These are phyloP conservation scores for Drosophila aldrichi DNA, from an alignment of 2,888 invertebrate genomes.

Conservation along the genomic window DNA sequence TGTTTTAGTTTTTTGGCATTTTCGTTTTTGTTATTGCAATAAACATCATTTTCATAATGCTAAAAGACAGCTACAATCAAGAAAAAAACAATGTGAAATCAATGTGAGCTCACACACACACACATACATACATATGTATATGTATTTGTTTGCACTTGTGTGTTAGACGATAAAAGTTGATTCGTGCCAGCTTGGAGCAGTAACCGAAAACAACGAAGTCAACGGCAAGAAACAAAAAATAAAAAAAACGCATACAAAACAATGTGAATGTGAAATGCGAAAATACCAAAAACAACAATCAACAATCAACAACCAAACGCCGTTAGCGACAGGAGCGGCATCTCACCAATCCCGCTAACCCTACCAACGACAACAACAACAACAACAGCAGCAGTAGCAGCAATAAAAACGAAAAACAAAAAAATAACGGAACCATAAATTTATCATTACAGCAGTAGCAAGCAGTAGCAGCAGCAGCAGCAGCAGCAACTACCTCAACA, in stretches of 20 bases:
- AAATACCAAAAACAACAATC: slow-evolving; percentile 74
- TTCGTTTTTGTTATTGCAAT: slow-evolving; percentile 48
- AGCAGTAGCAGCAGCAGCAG: slow-evolving; percentile 12
- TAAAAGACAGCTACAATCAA: slow-evolving; percentile 48
- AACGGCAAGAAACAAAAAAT: slow-evolving; percentile 5
- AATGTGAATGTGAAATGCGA: slow-evolving; percentile 63
- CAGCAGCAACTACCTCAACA: slow-evolving; percentile 71
- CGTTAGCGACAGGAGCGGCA: slow-evolving; percentile 55
- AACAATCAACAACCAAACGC: slow-evolving; percentile 55
- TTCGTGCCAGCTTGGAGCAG: slow-evolving; percentile 70
- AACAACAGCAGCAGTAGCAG: slow-evolving; percentile 5
- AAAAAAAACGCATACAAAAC: slow-evolving; percentile 46
- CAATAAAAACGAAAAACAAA: slow-evolving; percentile 8
- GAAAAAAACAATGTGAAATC: slow-evolving; percentile 63
- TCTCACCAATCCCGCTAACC: neutral
- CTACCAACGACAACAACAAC: neutral
- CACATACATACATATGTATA: neutral
- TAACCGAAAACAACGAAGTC: slow-evolving; percentile 33
- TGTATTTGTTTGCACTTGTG: neutral
- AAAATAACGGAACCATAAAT: slow-evolving; percentile 61
- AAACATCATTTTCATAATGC: slow-evolving; percentile 65
- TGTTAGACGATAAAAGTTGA: slow-evolving; percentile 70
- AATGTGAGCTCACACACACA: slow-evolving; percentile 45
- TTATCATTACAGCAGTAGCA: slow-evolving; percentile 62
- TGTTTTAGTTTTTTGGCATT: slow-evolving; percentile 12